Evolutionary conservation across 2,888 invertebrate genomes (phyloP).

Genomic region (Kryphioiulus occultus): DNA sequence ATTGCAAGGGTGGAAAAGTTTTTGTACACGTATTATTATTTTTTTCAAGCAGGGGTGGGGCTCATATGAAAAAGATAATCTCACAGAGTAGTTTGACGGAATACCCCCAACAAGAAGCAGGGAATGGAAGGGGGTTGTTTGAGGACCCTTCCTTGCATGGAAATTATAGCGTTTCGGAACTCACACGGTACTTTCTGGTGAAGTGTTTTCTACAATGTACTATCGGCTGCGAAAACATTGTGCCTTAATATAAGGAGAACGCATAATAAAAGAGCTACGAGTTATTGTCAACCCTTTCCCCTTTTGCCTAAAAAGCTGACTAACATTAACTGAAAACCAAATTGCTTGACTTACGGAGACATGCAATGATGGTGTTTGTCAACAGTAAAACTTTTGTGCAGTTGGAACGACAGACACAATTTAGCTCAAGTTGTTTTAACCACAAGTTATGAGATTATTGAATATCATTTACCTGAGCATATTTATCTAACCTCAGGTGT

Average conservation of each 20-base stretch:
- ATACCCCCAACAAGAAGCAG: not conserved
- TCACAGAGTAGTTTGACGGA: not conserved
- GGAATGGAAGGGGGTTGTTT: constrained; percentile 28
- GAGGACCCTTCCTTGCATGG: not conserved
- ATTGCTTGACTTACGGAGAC: not conserved
- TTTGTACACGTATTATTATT: not conserved
- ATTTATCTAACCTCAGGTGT: not conserved
- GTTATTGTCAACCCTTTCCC: not conserved
- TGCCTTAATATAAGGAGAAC: not conserved
- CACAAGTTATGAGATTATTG: not conserved
- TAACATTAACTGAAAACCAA: not conserved
- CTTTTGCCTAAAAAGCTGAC: not conserved
- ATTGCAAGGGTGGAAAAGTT: not conserved
- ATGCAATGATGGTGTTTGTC: not conserved
- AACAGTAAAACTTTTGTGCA: not conserved
- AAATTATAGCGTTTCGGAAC: not conserved
- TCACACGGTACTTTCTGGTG: not conserved
- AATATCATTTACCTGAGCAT: not conserved
- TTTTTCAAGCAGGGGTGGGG: constrained; percentile 12
- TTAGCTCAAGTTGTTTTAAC: not conserved
- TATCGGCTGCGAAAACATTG: constrained; percentile 1
- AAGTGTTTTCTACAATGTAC: not conserved
- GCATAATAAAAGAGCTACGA: not conserved
- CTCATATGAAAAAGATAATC: not conserved
- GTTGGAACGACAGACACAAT: not conserved